Conservation (phyloP, 2,888 invertebrate species). For the Lampropteryx suffumata region DNA sequence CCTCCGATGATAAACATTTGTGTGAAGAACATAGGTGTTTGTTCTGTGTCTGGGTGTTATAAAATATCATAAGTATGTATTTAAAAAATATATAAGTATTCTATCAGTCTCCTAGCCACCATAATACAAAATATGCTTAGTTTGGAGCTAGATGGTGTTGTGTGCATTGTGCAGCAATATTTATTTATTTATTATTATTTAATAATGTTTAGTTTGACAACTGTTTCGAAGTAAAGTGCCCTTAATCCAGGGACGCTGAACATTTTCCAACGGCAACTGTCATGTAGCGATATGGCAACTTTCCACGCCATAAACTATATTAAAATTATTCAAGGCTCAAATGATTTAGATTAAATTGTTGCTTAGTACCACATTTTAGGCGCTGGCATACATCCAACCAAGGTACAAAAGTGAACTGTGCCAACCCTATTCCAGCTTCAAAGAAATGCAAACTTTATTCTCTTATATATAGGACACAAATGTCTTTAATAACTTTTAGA, state of each 20-base stretch:
- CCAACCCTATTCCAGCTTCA: background rate
- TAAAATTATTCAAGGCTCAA: slow-evolving; percentile 37
- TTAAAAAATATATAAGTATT: too few relatives aligned
- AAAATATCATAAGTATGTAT: too few relatives aligned
- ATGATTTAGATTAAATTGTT: slow-evolving; percentile 42
- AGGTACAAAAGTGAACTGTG: background rate
- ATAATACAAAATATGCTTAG: too few relatives aligned
- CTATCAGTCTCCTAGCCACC: too few relatives aligned
- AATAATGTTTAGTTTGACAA: too few relatives aligned
- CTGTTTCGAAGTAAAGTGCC: too few relatives aligned
- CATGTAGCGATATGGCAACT: background rate
- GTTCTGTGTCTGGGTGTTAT: too few relatives aligned
- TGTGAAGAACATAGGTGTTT: too few relatives aligned
- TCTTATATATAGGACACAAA: background rate
- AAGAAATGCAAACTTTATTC: background rate
- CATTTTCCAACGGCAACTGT: slow-evolving; percentile 2
- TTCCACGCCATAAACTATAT: slow-evolving; percentile 15
- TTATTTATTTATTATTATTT: too few relatives aligned
- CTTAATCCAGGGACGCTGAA: background rate
- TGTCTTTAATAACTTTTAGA: background rate
- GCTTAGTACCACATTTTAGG: slow-evolving; percentile 40
- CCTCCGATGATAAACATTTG: too few relatives aligned
- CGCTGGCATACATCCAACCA: slow-evolving; percentile 39
- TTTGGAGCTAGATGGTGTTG: too few relatives aligned
- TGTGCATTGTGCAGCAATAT: too few relatives aligned